Base-by-base conservation (phyloP, 2,888 invertebrate genomes). In the Lithophane semibrunnea region DNA sequence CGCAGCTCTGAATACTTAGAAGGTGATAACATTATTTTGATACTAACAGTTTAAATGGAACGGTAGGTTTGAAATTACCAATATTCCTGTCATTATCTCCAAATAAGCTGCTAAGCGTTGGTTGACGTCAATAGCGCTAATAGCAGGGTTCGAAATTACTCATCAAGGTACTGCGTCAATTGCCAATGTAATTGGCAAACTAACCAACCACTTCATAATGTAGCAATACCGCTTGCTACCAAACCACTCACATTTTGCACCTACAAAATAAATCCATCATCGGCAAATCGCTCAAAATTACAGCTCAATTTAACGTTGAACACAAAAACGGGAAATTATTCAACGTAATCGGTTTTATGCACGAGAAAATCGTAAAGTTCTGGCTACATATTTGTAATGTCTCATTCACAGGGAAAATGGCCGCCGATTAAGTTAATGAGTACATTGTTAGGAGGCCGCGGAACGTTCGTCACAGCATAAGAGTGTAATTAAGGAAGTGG, bases 381-480 rank as follows among this genome's bases (percentile, higher is more conserved):
- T 80, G 75, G 80, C 82, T 82, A 86, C 82, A 84, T 87, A 91
- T 91, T 92, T 92, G 90, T 92, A 91, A 91, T 90, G 90, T 92
- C 92, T 92, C 92, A 91, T 92, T 93, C 90, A 75, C 82, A 85
- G 78, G 83, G 89, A 90, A 92, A 93, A 93, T 92, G 90, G 92
- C 80, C 73, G 79, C 76, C 92, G 92, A 94, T 94, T 94, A 93
- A 92, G 88, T 89, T 92, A 93, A 94, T 92, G 91, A 91, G 91
- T 84, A 91, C 91, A 91, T 92, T 92, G 92, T 93, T 90, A 88
- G 86, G 84, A 88, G 87, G 88, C 88, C 86, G 76, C 80, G 68
- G 76, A 80, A 74, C 83, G 86, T 86, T 84, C 86, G 87, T 87
- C 87, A 86, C 84, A 79, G 76, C 66, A 79, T 80, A 86, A 89